Percentiles rank a stretch among this genome's conserved stretches.
Evolutionary conservation across 1,140 invertebrate genomes (phyloP).

Genomic region (Scaptomyza montana): DNA sequence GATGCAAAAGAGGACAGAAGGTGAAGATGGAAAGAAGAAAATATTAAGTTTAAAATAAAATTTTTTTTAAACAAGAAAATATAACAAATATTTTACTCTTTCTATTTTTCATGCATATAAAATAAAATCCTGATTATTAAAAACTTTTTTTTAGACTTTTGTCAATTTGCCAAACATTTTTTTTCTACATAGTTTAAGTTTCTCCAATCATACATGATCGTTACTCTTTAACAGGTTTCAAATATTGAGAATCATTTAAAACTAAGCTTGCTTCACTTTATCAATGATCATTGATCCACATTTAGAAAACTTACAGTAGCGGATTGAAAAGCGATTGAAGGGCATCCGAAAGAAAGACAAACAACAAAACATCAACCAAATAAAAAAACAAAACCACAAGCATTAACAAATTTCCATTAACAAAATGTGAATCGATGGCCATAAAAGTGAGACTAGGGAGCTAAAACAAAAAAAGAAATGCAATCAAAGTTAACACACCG

Average conservation of each 20-base stretch:
- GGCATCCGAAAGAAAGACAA: conserved; percentile 12
- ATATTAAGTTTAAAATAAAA: background rate
- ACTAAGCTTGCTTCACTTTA: conserved; percentile 5
- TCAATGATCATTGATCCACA: conserved; percentile 50
- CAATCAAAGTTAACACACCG: conserved; percentile 68
- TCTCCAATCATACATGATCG: background rate
- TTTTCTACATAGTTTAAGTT: too few species aligned
- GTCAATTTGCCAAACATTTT: too few species aligned
- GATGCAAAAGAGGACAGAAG: background rate
- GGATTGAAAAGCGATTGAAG: conserved; percentile 24
- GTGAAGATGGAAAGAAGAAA: background rate
- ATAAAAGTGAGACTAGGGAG: conserved; percentile 31
- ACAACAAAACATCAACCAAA: conserved; percentile 1
- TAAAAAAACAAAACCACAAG: conserved; percentile 37
- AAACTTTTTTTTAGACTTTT: too few species aligned
- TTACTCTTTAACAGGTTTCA: background rate
- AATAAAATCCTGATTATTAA: too few species aligned
- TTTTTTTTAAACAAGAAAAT: too few species aligned
- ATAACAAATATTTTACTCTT: too few species aligned
- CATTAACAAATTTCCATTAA: conserved; percentile 68
- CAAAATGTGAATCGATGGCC: conserved; percentile 43
- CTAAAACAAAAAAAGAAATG: conserved; percentile 28
- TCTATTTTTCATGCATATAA: too few species aligned
- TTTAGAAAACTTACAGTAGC: conserved; percentile 40
- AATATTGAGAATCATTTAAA: conserved; percentile 11